phyloP scores from a whole-genome alignment of 2,888 invertebrate species.

The Oligia strigilis region DNA sequence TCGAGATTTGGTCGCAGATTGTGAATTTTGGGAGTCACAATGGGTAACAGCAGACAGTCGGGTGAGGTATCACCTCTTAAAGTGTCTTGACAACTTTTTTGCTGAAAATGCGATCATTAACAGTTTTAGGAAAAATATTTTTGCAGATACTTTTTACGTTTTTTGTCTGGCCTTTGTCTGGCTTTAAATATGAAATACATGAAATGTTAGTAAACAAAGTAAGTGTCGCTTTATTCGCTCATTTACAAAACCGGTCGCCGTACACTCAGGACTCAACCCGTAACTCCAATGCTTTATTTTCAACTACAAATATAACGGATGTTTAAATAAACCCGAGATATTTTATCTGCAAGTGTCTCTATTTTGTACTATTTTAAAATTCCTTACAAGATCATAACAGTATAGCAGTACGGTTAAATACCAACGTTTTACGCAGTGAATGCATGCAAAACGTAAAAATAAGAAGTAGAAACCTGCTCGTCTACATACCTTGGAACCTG shows the following conservation, averaged over 20 bases:
- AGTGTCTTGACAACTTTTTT: constrained; percentile 66
- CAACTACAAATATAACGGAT: constrained; percentile 42
- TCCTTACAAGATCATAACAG: constrained; percentile 63
- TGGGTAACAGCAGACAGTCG: constrained; percentile 73
- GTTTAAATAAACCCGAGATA: constrained; percentile 31
- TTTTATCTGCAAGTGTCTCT: constrained; percentile 42
- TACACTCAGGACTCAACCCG: not conserved
- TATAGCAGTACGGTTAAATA: constrained; percentile 59
- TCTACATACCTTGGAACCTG: constrained; percentile 74
- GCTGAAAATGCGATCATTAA: constrained; percentile 64
- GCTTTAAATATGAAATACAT: not conserved
- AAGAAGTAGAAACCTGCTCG: constrained; percentile 50
- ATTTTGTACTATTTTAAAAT: constrained; percentile 56
- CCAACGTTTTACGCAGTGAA: constrained; percentile 57
- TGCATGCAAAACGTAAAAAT: constrained; percentile 56
- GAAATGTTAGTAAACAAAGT: constrained; percentile 25
- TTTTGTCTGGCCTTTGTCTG: constrained; percentile 54
- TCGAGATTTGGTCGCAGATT: constrained; percentile 79
- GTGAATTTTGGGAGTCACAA: constrained; percentile 78
- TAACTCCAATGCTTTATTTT: constrained; percentile 16
- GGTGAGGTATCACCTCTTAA: constrained; percentile 75
- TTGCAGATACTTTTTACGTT: constrained; percentile 36
- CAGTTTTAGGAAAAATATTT: constrained; percentile 63
- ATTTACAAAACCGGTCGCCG: not conserved
- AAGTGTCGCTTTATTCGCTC: not conserved